A percentile compares a stretch with the other conserved stretches of the same genome.
Conservation (phyloP, 2,888 invertebrate genomes). For the Limnephilus marmoratus region DNA sequence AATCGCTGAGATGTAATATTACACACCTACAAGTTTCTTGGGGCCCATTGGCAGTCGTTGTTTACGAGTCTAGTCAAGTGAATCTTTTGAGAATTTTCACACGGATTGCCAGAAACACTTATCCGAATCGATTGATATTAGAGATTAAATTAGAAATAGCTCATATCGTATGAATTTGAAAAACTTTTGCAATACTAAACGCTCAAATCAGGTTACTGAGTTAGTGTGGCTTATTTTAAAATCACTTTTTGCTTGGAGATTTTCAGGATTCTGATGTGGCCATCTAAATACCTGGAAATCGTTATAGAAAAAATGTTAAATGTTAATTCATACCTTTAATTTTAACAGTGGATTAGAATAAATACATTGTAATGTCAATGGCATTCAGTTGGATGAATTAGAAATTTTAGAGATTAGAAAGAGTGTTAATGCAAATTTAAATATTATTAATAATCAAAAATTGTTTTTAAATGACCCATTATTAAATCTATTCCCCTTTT, state of each 20-base stretch:
- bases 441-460: too few species aligned
- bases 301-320: too few species aligned
- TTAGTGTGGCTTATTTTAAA: neutral
- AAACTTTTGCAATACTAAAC: neutral
- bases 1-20: neutral
- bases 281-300: too few species aligned
- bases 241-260: neutral
- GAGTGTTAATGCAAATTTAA: too few species aligned
- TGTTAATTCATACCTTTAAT: too few species aligned
- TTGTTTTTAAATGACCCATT: too few species aligned
- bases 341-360: too few species aligned
- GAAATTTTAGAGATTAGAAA: too few species aligned
- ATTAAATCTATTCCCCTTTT: too few species aligned
- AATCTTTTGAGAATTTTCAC: neutral
- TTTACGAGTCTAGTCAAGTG: neutral
- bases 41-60: neutral
- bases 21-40: neutral
- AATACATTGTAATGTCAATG: too few species aligned
- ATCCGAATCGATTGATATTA: neutral
- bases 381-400: too few species aligned
- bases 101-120: neutral
- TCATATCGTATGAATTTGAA: neutral
- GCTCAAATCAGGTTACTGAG: neutral
- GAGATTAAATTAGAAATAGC: neutral
- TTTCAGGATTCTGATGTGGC: neutral